Percentiles rank a stretch among this genome's conserved stretches.
These are phyloP conservation scores for Micrasema minimum DNA, from an alignment of 1,140 invertebrate genomes.

Conservation along the genomic window DNA sequence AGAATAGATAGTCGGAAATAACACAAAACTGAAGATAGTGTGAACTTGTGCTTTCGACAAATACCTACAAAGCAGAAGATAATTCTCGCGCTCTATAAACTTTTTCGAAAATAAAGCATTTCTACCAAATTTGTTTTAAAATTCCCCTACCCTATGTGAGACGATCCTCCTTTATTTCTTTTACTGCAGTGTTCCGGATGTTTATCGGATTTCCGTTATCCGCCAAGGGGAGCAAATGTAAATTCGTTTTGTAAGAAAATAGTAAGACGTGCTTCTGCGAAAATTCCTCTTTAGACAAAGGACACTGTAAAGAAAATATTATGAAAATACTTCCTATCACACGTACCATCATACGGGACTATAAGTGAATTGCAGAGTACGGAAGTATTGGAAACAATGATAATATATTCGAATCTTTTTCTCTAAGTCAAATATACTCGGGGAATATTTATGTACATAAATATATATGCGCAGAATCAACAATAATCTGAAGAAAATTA, in stretches of 20 bases:
- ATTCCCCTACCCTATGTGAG: conserved; percentile 11
- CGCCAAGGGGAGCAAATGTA: conserved; percentile 36
- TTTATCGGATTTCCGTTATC: conserved; percentile 41
- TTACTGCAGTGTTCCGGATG: conserved; percentile 16
- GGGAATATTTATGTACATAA: background rate
- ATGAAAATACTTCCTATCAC: conserved; percentile 14
- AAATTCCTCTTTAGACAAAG: conserved; percentile 1
- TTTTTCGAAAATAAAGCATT: background rate
- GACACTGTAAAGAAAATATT: conserved; percentile 6
- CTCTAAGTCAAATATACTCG: background rate
- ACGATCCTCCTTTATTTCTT: conserved; percentile 33
- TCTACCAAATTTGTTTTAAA: background rate
- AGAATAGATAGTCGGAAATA: background rate
- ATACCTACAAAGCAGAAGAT: background rate
- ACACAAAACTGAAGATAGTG: background rate
- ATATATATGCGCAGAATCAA: background rate
- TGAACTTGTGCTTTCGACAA: background rate
- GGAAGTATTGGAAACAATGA: background rate
- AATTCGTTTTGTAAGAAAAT: conserved; percentile 32
- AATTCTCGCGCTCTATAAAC: background rate
- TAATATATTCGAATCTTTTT: background rate
- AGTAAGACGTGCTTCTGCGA: conserved; percentile 14
- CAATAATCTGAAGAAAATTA: background rate
- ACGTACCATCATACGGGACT: background rate
- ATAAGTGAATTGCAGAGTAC: background rate